These are phyloP conservation scores for Euplagia quadripunctaria DNA, from an alignment of 2,888 invertebrate genomes.

Conservation along the genomic window DNA sequence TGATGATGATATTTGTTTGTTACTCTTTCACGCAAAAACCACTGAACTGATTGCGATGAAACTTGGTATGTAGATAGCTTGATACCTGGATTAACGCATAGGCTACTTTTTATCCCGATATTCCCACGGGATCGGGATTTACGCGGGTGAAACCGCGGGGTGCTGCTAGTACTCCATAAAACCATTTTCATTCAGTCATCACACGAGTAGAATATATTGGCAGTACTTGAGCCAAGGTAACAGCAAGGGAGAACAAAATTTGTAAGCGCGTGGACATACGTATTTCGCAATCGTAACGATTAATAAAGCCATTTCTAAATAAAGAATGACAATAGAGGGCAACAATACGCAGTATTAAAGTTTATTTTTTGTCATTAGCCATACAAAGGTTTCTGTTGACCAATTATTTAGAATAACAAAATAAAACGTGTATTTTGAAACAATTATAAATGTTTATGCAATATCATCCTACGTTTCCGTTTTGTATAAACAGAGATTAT, in stretches of 20 bases:
- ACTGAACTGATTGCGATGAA: too few relatives aligned
- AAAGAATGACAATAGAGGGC: background rate
- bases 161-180: too few relatives aligned
- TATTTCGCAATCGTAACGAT: background rate
- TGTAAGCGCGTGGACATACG: background rate
- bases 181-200: too few relatives aligned
- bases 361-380: constrained; percentile 5
- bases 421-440: constrained; percentile 7
- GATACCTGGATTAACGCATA: too few relatives aligned
- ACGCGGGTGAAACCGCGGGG: too few relatives aligned
- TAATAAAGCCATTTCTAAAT: background rate
- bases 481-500: constrained; percentile 3
- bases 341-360: constrained; percentile 1
- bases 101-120: too few relatives aligned
- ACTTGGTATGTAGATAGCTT: too few relatives aligned
- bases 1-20: too few relatives aligned
- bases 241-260: background rate
- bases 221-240: background rate
- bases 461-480: constrained; percentile 1
- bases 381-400: constrained; percentile 6
- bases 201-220: background rate
- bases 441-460: constrained; percentile 27
- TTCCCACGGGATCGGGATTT: too few relatives aligned
- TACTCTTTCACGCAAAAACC: too few relatives aligned
- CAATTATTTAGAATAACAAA: constrained; percentile 5